phyloP scores from a whole-genome alignment of 2,888 invertebrate genomes.

The Pegoplata infirma region DNA sequence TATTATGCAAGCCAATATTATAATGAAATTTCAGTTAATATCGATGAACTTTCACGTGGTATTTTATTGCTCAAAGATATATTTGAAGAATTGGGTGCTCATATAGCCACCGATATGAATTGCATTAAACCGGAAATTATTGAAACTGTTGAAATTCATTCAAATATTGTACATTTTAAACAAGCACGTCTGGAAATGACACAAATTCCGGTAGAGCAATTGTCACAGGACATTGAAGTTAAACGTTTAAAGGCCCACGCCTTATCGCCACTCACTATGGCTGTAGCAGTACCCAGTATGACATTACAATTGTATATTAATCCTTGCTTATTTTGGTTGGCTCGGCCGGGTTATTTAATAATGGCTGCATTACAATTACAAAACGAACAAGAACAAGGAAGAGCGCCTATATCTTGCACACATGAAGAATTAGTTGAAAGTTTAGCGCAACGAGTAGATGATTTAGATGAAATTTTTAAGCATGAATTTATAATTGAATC shows the following conservation, averaged over 20 bases:
- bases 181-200: conserved; percentile 70
- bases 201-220: conserved; percentile 69
- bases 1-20: conserved; percentile 74
- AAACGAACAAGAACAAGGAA: conserved; percentile 61
- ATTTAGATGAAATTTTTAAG: conserved; percentile 79
- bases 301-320: conserved; percentile 88
- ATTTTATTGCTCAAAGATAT: conserved; percentile 71
- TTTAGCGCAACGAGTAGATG: conserved; percentile 66
- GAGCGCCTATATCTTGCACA: conserved; percentile 13
- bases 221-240: conserved; percentile 77
- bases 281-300: conserved; percentile 83
- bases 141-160: conserved; percentile 82
- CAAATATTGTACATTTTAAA: conserved; percentile 74
- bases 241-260: conserved; percentile 80
- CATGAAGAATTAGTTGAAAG: conserved; percentile 53
- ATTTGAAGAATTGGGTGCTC: conserved; percentile 76
- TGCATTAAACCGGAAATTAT: conserved; percentile 79
- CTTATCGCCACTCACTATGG: conserved; percentile 83
- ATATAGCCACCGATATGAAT: conserved; percentile 78
- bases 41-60: conserved; percentile 72
- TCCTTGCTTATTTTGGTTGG: conserved; percentile 84
- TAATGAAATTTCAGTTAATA: conserved; percentile 68
- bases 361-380: conserved; percentile 75
- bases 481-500: conserved; percentile 83
- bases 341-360: conserved; percentile 82